Base-by-base conservation (phyloP, 2,888 invertebrate genomes). In the Caenorhabditis panamensis region DNA sequence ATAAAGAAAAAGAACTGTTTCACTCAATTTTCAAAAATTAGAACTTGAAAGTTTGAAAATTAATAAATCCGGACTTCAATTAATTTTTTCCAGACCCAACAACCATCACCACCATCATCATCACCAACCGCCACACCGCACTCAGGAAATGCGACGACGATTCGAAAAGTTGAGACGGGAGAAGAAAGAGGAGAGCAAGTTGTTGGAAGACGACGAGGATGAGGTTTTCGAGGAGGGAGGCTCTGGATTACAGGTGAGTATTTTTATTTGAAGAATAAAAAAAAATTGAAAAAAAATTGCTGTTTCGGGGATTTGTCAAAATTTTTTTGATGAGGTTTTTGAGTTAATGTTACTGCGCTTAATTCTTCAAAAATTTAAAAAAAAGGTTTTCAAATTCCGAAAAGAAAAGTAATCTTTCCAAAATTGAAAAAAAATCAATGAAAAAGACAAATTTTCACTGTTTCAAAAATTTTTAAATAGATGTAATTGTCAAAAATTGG, bases 121-220 rank as follows among this genome's bases (percentile, higher is more conserved):
- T n/a, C n/a, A n/a, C n/a, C n/a, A n/a, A n/a, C n/a, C n/a, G n/a
- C n/a, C n/a, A n/a, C n/a, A 66, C 18, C 41, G 59, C 16, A 61
- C 37, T 18, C 41, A 8, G 18, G 64, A 71, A 54, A 78, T 78
- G 78, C 58, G 78, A 5, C 69, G 78, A 11, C 64, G 69, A 36
- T 78, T 71, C 37, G 78, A 78, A 20, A 78, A 71, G 28, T 11
- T 51, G 18, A 64, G 66, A 1, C 64, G 71, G 0, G 78, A 78
- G 28, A 76, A 67, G 18, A 78, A 71, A 36, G 71, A 78, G 49
- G 66, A 71, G 47, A 59, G 44, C n/a, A 51, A 59, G 41, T 41
- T 69, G 63, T 51, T 69, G 58, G 51, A 18, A n/a, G 68, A 56
- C 4, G 61, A 68, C 5, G 77, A 77, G 16, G 78, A 71, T 24